phyloP scores from a whole-genome alignment of 2,888 invertebrate species.

The Eubasilissa splendida region DNA sequence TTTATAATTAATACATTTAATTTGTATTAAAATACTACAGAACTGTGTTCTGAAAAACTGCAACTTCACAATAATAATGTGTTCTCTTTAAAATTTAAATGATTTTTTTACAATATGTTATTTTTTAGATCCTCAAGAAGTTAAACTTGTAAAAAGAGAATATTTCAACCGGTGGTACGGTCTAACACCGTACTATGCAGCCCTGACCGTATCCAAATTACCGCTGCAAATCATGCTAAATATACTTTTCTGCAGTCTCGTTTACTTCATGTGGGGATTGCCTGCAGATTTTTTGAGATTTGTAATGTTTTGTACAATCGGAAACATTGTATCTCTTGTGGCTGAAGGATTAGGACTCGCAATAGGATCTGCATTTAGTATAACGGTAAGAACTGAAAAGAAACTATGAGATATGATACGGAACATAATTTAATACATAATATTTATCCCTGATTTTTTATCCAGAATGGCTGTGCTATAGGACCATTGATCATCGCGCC shows the following conservation, averaged over 20 bases:
- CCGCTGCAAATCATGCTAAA: conserved; percentile 76
- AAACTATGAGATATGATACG: neutral
- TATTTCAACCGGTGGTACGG: conserved; percentile 82
- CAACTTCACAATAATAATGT: no score
- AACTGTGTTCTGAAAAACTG: no score
- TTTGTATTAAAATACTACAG: no score
- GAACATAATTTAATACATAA: neutral
- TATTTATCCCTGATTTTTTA: conserved; percentile 55
- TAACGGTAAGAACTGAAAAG: conserved; percentile 71
- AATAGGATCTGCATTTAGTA: conserved; percentile 80
- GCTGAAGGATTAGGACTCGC: conserved; percentile 86
- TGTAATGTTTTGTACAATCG: conserved; percentile 77
- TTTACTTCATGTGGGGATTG: conserved; percentile 79
- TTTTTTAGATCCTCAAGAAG: conserved; percentile 77
- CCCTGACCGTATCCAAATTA: conserved; percentile 75
- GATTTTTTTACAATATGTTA: conserved; percentile 18
- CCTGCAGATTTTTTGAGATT: conserved; percentile 79
- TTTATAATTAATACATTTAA: no score
- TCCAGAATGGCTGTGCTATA: conserved; percentile 79
- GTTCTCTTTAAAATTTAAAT: neutral
- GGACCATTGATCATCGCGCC: conserved; percentile 79
- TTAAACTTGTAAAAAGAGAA: conserved; percentile 79
- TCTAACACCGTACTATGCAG: conserved; percentile 77
- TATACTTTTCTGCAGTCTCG: conserved; percentile 74
- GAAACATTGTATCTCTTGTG: conserved; percentile 80